These are phyloP conservation scores for Noctua janthe DNA, from an alignment of 2,888 invertebrate genomes.

Conservation along the genomic window DNA sequence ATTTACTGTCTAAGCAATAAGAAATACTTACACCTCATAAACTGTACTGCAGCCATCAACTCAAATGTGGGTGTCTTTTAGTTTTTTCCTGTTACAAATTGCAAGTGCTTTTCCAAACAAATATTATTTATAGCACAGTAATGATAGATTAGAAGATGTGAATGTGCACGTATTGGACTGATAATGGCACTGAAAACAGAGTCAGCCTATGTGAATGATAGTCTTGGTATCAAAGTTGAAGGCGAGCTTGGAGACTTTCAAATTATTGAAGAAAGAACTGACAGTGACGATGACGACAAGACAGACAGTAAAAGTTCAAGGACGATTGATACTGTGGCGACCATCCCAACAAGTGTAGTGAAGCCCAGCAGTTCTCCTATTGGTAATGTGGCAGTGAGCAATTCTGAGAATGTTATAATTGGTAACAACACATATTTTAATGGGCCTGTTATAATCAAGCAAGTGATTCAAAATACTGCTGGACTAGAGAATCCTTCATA, in stretches of 20 bases:
- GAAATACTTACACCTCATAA: slow-evolving; percentile 21
- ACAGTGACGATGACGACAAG: slow-evolving; percentile 74
- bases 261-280: slow-evolving; percentile 78
- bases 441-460: slow-evolving; percentile 94
- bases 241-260: slow-evolving; percentile 82
- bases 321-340: slow-evolving; percentile 67
- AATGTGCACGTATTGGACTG: slow-evolving; percentile 32
- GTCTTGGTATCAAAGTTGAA: slow-evolving; percentile 76
- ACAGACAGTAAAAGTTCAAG: slow-evolving; percentile 62
- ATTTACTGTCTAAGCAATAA: neutral
- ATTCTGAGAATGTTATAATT: slow-evolving; percentile 93
- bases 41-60: neutral
- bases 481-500: slow-evolving; percentile 83
- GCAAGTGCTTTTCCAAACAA: slow-evolving; percentile 5
- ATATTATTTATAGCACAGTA: neutral
- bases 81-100: slow-evolving; percentile 41
- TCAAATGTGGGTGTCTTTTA: slow-evolving; percentile 33
- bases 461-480: slow-evolving; percentile 90
- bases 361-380: slow-evolving; percentile 72
- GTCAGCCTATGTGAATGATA: slow-evolving; percentile 63
- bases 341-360: slow-evolving; percentile 73
- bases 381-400: slow-evolving; percentile 92
- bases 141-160: slow-evolving; percentile 29
- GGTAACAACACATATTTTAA: slow-evolving; percentile 94
- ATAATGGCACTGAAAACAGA: slow-evolving; percentile 75